Percentiles rank a stretch among this genome's conserved stretches.
These are phyloP conservation scores for Norana najaformis DNA, from an alignment of 2,888 invertebrate species.

Conservation along the genomic window DNA sequence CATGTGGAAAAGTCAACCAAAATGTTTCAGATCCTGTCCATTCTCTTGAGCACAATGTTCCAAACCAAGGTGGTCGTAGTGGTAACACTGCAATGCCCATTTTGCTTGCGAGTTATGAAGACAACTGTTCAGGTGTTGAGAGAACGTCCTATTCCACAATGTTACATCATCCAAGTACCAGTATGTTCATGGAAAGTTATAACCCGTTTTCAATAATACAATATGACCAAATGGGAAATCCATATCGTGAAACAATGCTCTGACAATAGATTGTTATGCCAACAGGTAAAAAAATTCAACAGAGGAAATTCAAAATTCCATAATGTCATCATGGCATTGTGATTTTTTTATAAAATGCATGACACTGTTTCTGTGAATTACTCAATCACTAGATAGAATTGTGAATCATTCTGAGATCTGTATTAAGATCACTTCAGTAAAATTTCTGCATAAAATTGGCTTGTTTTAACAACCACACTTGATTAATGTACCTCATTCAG, in stretches of 20 bases:
- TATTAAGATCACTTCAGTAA: too few species aligned
- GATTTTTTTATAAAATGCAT: background rate
- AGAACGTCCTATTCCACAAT: background rate
- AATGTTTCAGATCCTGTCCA: background rate
- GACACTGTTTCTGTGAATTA: too few species aligned
- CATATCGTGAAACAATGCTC: background rate
- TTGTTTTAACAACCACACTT: too few species aligned
- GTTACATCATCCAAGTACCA: background rate
- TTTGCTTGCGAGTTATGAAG: background rate
- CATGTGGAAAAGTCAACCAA: background rate
- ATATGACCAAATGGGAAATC: conserved; percentile 20
- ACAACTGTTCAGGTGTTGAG: background rate
- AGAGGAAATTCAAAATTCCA: too few species aligned
- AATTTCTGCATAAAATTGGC: too few species aligned
- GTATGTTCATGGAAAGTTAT: background rate
- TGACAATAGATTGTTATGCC: too few species aligned
- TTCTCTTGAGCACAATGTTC: background rate
- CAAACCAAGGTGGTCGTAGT: background rate
- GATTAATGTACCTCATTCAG: too few species aligned
- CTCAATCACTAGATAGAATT: too few species aligned
- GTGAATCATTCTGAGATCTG: too few species aligned
- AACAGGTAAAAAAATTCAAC: too few species aligned
- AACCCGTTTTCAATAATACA: conserved; percentile 5
- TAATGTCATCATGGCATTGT: background rate
- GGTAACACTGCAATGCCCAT: background rate